Evolutionary conservation across 2,113 vertebrate genomes (phyloP), one percentile per base, ranked within the genome.

Genomic region (Hyaena hyaena): DNA sequence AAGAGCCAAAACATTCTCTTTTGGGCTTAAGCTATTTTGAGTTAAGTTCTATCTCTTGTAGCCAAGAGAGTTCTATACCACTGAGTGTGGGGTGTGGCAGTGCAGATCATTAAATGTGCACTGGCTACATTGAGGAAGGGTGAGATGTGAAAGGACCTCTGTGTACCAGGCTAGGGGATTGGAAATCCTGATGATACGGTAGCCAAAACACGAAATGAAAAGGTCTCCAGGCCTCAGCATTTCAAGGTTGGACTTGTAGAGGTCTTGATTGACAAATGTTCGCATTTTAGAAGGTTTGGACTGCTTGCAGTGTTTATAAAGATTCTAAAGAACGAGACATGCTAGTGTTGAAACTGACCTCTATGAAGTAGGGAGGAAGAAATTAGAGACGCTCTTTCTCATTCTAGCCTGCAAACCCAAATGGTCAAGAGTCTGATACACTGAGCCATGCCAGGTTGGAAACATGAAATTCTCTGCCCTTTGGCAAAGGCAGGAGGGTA

Each of bases 1-100:
- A 21, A 48, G 85, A 93, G 61, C 83, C 61, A 84, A 94, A 87
- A 50, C 28, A 35, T 92, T 90, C 58, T 50, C n/a, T 84, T 94
- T 65, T 16, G 39, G 39, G 21, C 84, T 90, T 24, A 81, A n/a
- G 55, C 88, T 97, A 84, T 94, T 97, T 92, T 74, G 69, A 87
- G 83, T 87, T n/a, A 80, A 82, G n/a, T 83, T 71, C 61, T 66
- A 2, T 92, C 35, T 65, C 33, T 88, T 77, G 83, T 1, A 77
- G 95, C 53, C 79, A 84, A 74, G 45, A 91, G 31, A 55, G 63
- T 89, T 71, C 87, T 50, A 4, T 45, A 15, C 7, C 24, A 86
- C 85, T 61, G 69, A 43, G 50, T 1, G 14, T 63, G 80, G 26
- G n/a, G 19, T 31, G 24, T 5, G 55, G 74, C 2, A n/a, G 69